These are phyloP conservation scores for Acrocephalus arundinaceus DNA, from an alignment of 2,113 vertebrate genomes.

Conservation along the genomic window DNA sequence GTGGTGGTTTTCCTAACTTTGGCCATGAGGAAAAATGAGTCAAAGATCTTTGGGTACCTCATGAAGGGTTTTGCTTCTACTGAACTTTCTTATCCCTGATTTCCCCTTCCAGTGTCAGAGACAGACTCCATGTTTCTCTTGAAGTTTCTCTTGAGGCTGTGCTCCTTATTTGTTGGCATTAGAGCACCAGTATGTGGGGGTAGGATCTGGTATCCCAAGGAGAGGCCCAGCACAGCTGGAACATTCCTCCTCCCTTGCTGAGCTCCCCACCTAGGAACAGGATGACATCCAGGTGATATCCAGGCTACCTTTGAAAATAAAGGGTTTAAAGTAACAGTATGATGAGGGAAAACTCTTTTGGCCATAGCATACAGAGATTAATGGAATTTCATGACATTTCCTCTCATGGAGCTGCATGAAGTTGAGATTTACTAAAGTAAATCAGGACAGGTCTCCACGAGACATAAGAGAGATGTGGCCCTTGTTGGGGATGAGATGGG, in stretches of 20 bases:
- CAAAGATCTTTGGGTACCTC: neutral
- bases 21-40: neutral
- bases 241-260: neutral
- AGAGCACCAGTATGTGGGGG: rapidly evolving
- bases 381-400: neutral
- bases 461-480: too few relatives aligned
- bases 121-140: neutral
- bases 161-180: neutral
- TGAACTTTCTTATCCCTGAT: neutral
- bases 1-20: neutral
- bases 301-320: neutral
- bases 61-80: neutral
- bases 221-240: neutral
- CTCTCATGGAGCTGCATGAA: neutral
- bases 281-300: neutral
- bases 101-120: neutral
- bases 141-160: neutral
- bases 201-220: neutral
- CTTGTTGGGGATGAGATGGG: rapidly evolving
- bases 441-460: rapidly evolving
- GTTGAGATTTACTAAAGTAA: neutral
- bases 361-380: neutral
- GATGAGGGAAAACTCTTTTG: neutral
- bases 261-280: neutral
- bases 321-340: neutral